Evolutionary conservation across 2,888 invertebrate species (phyloP), one percentile per base, ranked within the genome.

Genomic region (Monochamus alternatus): DNA sequence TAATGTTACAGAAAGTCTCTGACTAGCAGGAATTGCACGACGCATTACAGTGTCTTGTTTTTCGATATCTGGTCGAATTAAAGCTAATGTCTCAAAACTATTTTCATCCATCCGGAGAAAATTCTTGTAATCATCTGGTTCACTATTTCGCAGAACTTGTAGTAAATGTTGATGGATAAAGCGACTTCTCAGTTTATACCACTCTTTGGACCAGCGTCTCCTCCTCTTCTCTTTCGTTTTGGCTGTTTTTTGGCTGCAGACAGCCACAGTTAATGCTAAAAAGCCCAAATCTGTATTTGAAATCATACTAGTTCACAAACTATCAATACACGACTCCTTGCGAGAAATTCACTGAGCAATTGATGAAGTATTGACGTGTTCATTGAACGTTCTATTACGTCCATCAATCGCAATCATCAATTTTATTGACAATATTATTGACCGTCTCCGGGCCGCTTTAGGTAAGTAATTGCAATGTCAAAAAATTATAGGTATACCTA

Each of bases 161-260:
- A 75, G 72, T 44, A 76, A 62, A 70, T 74, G 74, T 76, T 76
- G 43, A 67, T 78, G 74, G 65, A 63, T 75, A 65, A 80, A 78
- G 66, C 75, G 78, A 64, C 60, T 72, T 38, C 77, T 74, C 68
- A 77, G 47, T 58, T 73, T 76, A 30, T 76, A 69, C 71, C 74
- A 76, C 9, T 74, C 70, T 51, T 76, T 73, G 8, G 70, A 69
- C 73, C 66, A 64, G 12, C 76, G 55, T 65, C 66, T 67, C 31
- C 32, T 69, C 38, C 44, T 70, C 64, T 66, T 74, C 22, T 22
- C 22, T 44, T 44, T 44, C 9, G 44, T 44, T 2, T 44, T 44
- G 44, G 44, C 44, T 44, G 5, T 44, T 44, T 44, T 44, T 44
- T 44, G 44, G 44, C 44, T 44, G 44, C 44, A 44, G 12, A 32